phyloP scores from a whole-genome alignment of 2,888 invertebrate species.

The Rotaria magnacalcarata region DNA sequence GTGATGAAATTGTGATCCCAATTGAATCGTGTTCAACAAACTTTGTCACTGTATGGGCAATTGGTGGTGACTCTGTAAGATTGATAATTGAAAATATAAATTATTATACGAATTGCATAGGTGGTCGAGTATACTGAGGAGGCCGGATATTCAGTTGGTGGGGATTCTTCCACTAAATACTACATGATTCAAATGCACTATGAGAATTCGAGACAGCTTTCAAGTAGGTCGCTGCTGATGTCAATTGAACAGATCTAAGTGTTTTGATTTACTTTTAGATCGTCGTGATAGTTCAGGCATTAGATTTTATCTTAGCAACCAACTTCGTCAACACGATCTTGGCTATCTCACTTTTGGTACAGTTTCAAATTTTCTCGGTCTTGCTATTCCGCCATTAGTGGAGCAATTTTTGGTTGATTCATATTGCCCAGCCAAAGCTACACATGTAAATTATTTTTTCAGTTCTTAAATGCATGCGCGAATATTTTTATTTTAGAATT shows the following conservation, averaged over 20 bases:
- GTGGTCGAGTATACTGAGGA: background rate
- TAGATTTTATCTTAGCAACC: slow-evolving; percentile 35
- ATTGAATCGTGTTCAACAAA: slow-evolving; percentile 26
- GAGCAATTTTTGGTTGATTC: background rate
- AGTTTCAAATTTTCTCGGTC: slow-evolving; percentile 4
- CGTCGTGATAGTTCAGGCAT: slow-evolving; percentile 14
- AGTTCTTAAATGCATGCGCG: too few relatives aligned
- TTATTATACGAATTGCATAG: background rate
- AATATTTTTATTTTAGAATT: too few relatives aligned
- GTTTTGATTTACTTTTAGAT: background rate
- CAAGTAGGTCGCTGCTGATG: too few relatives aligned
- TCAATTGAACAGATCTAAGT: background rate
- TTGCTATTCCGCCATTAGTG: slow-evolving; percentile 37
- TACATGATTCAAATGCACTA: slow-evolving; percentile 40
- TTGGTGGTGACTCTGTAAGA: slow-evolving; percentile 36
- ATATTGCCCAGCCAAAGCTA: too few relatives aligned
- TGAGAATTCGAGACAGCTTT: slow-evolving; percentile 26
- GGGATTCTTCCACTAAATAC: slow-evolving; percentile 37
- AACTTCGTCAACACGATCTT: slow-evolving; percentile 36
- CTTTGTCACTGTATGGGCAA: slow-evolving; percentile 39
- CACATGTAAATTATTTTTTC: too few relatives aligned
- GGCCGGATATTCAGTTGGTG: slow-evolving; percentile 40
- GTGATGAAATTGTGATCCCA: background rate
- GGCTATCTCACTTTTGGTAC: slow-evolving; percentile 39
- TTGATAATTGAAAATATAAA: too few relatives aligned